phyloP scores from a whole-genome alignment of 2,888 invertebrate species.

The Eremobia ochroleuca region DNA sequence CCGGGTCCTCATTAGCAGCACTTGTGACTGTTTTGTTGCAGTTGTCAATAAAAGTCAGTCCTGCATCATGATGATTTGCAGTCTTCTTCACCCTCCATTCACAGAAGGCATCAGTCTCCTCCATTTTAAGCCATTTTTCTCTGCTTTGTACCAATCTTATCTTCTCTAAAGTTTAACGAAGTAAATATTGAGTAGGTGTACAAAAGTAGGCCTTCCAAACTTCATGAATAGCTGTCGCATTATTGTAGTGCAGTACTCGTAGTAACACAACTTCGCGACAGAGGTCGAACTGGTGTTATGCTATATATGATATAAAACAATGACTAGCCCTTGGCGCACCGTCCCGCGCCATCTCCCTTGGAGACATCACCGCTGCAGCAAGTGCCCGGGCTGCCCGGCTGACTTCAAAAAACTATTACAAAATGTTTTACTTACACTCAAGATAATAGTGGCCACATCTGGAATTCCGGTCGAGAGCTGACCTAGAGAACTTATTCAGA shows the following conservation, averaged over 20 bases:
- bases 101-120: background rate
- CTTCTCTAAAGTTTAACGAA: background rate
- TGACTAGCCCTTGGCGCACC: background rate
- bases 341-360: background rate
- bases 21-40: background rate
- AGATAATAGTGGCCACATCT: conserved; percentile 19
- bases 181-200: background rate
- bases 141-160: background rate
- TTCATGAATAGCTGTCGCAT: background rate
- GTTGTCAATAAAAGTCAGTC: background rate
- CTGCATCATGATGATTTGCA: background rate
- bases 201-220: background rate
- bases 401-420: conserved; percentile 20
- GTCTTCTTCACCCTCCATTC: background rate
- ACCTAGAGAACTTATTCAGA: background rate
- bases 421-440: conserved; percentile 15
- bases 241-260: conserved; percentile 5
- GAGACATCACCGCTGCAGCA: background rate
- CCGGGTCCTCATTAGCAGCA: background rate
- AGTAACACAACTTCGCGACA: background rate
- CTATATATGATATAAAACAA: conserved; percentile 1
- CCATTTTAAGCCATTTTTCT: background rate
- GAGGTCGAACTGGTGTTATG: background rate
- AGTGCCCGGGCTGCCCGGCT: conserved; percentile 1
- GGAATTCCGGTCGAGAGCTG: background rate